Conservation (phyloP, 2,113 vertebrate genomes). For the Dicerorhinus sumatrensis region DNA sequence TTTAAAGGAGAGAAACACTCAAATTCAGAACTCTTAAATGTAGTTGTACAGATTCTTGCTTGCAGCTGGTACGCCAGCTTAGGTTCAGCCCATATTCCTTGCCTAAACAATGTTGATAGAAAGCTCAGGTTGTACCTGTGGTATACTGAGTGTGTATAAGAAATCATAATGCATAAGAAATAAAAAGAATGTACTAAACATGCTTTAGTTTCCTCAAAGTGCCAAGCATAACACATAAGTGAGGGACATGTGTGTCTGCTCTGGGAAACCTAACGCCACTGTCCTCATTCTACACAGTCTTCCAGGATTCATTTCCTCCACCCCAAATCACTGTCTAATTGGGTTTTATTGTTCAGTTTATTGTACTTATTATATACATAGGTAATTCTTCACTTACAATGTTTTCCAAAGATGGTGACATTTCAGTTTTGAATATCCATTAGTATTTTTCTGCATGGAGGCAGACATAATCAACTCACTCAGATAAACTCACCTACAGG, state of each 20-base stretch:
- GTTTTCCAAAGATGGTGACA: conserved; percentile 6
- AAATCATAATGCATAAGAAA: neutral
- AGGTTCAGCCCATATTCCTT: neutral
- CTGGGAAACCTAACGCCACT: neutral
- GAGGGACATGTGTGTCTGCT: neutral
- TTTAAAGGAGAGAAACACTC: neutral
- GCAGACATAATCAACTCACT: neutral
- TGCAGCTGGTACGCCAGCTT: neutral
- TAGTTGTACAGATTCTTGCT: neutral
- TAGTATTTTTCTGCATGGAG: neutral
- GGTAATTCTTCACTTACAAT: neutral
- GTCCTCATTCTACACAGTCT: neutral
- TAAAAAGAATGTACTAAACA: neutral
- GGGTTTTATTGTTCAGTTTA: neutral
- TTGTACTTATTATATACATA: neutral
- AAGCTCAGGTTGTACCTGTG: neutral
- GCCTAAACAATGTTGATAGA: neutral
- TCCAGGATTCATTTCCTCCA: neutral
- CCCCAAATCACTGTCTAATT: neutral
- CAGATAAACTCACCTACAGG: neutral
- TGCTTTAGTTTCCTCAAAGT: neutral
- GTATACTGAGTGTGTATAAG: neutral
- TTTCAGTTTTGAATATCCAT: conserved; percentile 1
- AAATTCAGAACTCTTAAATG: neutral
- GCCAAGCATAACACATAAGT: neutral